phyloP scores from a whole-genome alignment of 2,888 invertebrate genomes.

The Drosophila emarginata region DNA sequence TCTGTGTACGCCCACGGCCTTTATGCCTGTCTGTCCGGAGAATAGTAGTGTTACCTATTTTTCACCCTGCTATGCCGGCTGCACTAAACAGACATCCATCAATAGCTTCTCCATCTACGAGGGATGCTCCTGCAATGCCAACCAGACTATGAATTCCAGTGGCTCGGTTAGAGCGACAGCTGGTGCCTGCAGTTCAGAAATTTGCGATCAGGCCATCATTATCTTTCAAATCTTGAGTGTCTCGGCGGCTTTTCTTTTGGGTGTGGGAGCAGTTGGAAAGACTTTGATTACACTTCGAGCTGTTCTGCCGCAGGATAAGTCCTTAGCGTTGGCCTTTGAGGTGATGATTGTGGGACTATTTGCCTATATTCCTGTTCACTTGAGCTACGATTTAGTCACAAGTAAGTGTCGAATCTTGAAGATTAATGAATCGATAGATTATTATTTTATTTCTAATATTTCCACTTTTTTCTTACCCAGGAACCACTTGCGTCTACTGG shows the following conservation, averaged over 20 bases:
- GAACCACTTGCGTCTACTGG: conserved; percentile 83
- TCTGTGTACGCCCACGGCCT: conserved; percentile 83
- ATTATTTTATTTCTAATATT: background rate
- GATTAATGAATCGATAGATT: too few species aligned
- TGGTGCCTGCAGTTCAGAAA: conserved; percentile 84
- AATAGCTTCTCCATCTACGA: conserved; percentile 83
- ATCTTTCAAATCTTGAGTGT: conserved; percentile 83
- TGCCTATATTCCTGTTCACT: conserved; percentile 86
- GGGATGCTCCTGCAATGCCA: conserved; percentile 83
- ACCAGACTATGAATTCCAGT: conserved; percentile 57
- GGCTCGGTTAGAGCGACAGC: conserved; percentile 81
- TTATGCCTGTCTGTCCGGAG: conserved; percentile 86
- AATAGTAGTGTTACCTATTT: conserved; percentile 85
- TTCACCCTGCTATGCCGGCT: conserved; percentile 90
- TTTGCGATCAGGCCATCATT: conserved; percentile 84
- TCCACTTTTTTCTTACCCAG: conserved; percentile 48
- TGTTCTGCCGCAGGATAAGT: conserved; percentile 85
- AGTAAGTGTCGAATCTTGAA: conserved; percentile 81
- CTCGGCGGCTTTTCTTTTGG: conserved; percentile 81
- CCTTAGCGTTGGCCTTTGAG: conserved; percentile 85
- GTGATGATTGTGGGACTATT: conserved; percentile 84
- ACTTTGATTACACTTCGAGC: conserved; percentile 84
- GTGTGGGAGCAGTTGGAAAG: conserved; percentile 81
- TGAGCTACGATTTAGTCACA: conserved; percentile 85
- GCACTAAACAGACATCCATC: conserved; percentile 82